Evolutionary conservation across 2,113 vertebrate species (phyloP).

Genomic region (Brachypodius melanocephalos): DNA sequence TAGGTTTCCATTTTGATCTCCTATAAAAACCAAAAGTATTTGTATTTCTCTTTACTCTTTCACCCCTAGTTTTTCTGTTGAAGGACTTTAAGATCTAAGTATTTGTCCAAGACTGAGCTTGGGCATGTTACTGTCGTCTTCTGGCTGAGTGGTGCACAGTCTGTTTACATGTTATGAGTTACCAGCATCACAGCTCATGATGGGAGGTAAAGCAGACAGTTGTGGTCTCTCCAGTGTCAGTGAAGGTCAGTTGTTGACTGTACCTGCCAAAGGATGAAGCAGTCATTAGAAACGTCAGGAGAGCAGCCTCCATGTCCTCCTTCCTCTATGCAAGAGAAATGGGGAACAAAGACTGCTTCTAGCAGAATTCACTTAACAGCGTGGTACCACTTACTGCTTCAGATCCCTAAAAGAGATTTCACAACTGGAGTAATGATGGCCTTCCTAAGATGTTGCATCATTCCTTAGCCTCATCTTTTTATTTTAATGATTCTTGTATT

Average conservation of each 20-base stretch:
- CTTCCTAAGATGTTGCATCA: neutral
- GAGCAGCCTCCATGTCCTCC: neutral
- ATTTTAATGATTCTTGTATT: neutral
- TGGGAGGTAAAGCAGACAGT: neutral
- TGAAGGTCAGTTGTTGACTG: neutral
- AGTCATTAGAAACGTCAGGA: neutral
- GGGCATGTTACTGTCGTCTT: neutral
- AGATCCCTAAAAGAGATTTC: neutral
- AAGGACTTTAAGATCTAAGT: neutral
- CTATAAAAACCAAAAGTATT: slow-evolving; percentile 1
- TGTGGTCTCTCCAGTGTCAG: neutral
- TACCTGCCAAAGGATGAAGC: neutral
- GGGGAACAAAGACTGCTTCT: neutral
- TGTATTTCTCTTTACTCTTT: slow-evolving; percentile 41
- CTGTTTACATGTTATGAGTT: neutral
- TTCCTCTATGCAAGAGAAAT: neutral
- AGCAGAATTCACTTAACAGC: neutral
- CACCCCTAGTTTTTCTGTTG: neutral
- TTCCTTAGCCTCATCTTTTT: neutral
- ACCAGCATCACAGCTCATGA: neutral
- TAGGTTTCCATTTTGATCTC: slow-evolving; percentile 35
- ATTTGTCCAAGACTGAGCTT: neutral
- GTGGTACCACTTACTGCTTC: neutral
- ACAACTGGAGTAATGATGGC: neutral
- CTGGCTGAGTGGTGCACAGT: neutral